A percentile compares a stretch with the other conserved stretches of the same genome.
Conservation (phyloP, 2,113 vertebrate species). For the Callipepla californica region DNA sequence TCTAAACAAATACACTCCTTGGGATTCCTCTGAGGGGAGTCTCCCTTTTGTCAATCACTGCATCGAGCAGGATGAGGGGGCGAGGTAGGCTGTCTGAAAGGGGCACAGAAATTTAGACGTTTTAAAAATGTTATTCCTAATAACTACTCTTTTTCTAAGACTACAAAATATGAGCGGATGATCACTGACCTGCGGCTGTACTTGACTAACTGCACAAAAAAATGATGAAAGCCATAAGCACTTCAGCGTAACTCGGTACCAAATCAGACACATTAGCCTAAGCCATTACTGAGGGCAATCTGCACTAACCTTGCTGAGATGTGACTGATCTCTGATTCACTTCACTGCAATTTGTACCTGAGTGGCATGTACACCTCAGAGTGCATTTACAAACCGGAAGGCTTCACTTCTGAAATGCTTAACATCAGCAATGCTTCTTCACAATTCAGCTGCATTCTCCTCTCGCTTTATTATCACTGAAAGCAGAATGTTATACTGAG, state of each 20-base stretch:
- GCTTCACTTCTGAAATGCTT: background rate
- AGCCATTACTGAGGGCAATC: accelerated
- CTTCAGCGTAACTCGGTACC: background rate
- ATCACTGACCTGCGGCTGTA: background rate
- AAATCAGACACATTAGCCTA: background rate
- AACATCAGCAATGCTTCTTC: background rate
- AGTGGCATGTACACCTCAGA: accelerated
- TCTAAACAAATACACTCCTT: background rate
- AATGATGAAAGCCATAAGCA: background rate
- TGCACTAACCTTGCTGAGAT: background rate
- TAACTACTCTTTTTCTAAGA: background rate
- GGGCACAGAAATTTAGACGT: background rate
- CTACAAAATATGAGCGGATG: background rate
- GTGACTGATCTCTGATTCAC: background rate
- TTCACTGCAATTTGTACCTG: background rate
- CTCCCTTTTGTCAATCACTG: background rate
- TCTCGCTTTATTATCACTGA: background rate
- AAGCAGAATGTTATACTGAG: background rate
- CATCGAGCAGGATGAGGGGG: background rate
- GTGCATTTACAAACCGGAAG: background rate
- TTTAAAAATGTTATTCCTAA: background rate
- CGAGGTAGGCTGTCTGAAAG: background rate
- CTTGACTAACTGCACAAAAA: background rate
- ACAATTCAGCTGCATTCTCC: background rate
- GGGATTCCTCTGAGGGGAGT: background rate